These are phyloP conservation scores for Xylota sylvarum DNA, from an alignment of 2,888 invertebrate genomes.

Conservation along the genomic window DNA sequence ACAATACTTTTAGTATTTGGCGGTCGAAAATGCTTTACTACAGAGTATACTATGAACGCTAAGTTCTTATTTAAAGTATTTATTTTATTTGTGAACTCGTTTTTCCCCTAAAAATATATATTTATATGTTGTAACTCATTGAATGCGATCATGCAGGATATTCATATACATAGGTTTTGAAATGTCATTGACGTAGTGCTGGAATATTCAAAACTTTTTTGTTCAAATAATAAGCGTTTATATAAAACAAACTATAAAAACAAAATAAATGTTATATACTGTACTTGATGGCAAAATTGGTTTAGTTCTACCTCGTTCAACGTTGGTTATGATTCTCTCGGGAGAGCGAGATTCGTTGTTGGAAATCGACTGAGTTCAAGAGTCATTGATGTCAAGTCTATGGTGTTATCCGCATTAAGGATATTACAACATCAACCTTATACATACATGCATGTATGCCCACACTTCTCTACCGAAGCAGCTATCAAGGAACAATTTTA, in stretches of 20 bases:
- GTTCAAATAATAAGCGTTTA: conserved; percentile 58
- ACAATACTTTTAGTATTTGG: conserved; percentile 99
- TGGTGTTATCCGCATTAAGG: too few relatives aligned
- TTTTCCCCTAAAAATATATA: conserved; percentile 31
- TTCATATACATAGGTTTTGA: conserved; percentile 6
- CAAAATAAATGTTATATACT: conserved; percentile 49
- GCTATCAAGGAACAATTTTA: too few relatives aligned
- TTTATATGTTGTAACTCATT: conserved; percentile 47
- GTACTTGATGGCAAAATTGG: not conserved
- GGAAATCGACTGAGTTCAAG: too few relatives aligned
- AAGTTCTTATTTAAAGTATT: conserved; percentile 66
- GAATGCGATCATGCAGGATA: conserved; percentile 39
- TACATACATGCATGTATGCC: too few relatives aligned
- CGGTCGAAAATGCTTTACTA: conserved; percentile 99
- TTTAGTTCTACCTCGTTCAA: too few relatives aligned
- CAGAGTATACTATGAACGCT: conserved; percentile 97
- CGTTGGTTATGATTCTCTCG: too few relatives aligned
- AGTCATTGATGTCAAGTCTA: too few relatives aligned
- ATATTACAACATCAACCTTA: too few relatives aligned
- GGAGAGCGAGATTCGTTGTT: too few relatives aligned
- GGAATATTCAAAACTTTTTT: conserved; percentile 37
- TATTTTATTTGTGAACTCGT: conserved; percentile 12
- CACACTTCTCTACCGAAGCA: too few relatives aligned
- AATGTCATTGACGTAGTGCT: conserved; percentile 13
- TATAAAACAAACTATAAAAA: conserved; percentile 25